Percentiles rank a stretch among this genome's conserved stretches.
Evolutionary conservation across 53 echinoderm and acorn worm species (phyloP).

Genomic region (Henricia sp.): DNA sequence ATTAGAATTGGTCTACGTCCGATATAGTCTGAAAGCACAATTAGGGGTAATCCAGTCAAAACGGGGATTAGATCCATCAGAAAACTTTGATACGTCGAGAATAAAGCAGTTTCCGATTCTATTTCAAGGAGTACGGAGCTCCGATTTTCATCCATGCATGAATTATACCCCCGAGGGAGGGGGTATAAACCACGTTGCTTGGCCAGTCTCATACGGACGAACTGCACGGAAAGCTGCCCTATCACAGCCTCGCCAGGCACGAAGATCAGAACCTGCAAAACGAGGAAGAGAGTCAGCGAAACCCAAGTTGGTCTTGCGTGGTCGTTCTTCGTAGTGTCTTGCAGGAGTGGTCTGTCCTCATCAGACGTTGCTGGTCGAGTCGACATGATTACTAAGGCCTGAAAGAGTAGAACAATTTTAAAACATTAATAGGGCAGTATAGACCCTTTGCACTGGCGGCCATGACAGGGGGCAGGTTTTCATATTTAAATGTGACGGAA

Average conservation of each 20-base stretch:
- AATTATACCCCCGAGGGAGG: conserved; percentile 12
- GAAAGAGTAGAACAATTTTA: background rate
- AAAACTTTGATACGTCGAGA: conserved; percentile 21
- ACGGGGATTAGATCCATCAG: conserved; percentile 7
- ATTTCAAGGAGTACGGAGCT: conserved; percentile 2
- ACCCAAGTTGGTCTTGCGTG: conserved; percentile 9
- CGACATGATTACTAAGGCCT: background rate
- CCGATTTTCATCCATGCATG: background rate
- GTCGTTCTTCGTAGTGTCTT: no score
- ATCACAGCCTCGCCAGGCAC: background rate
- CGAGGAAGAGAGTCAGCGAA: conserved; percentile 2
- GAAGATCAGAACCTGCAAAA: conserved; percentile 30
- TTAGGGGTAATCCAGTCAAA: background rate
- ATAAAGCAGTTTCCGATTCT: background rate
- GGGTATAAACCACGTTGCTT: conserved; percentile 24
- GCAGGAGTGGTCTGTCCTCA: conserved; percentile 8
- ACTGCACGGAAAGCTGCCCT: conserved; percentile 18
- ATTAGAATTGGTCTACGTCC: conserved; percentile 4
- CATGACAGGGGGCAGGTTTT: background rate
- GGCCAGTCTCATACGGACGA: no score
- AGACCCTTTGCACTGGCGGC: no score
- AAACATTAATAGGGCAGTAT: no score
- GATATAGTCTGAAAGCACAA: background rate
- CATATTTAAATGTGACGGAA: background rate
- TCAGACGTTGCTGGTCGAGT: background rate